These are phyloP conservation scores for Prolemur simus DNA, from an alignment of 2,113 vertebrate species.

Conservation along the genomic window DNA sequence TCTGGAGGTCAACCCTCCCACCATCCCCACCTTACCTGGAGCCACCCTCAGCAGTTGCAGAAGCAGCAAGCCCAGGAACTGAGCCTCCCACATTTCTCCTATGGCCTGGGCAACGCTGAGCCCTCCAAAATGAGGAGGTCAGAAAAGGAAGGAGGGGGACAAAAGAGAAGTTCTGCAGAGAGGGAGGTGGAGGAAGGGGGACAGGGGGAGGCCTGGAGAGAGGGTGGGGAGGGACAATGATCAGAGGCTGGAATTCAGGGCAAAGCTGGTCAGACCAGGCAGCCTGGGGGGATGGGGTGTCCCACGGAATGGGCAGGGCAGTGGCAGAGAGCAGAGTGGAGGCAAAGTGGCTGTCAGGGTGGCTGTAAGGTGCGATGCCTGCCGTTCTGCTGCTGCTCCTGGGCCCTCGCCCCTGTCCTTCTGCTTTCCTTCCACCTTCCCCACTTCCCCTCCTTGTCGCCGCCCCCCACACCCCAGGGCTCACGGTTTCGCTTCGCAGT, in stretches of 20 bases:
- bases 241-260: not conserved
- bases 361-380: not conserved
- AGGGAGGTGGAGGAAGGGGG: not conserved
- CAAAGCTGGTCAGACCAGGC: not conserved
- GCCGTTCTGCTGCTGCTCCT: not conserved
- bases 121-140: conserved; percentile 23
- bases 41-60: conserved; percentile 43
- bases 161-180: not conserved
- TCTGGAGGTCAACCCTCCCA: not conserved
- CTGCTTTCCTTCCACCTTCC: conserved; percentile 8
- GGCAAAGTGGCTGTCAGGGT: not conserved
- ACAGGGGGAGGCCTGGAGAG: not conserved
- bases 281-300: not conserved
- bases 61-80: conserved; percentile 50
- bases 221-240: not conserved
- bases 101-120: not conserved
- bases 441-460: conserved; percentile 72
- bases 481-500: conserved; percentile 81
- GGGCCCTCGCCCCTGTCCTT: conserved; percentile 50
- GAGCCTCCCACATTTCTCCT: conserved; percentile 57
- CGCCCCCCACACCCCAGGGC: conserved; percentile 65
- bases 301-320: not conserved
- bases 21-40: conserved; percentile 69
- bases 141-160: not conserved
- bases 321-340: conserved; percentile 43